These are phyloP conservation scores for Drosophila falleni DNA, from an alignment of 2,888 invertebrate species.

Conservation along the genomic window DNA sequence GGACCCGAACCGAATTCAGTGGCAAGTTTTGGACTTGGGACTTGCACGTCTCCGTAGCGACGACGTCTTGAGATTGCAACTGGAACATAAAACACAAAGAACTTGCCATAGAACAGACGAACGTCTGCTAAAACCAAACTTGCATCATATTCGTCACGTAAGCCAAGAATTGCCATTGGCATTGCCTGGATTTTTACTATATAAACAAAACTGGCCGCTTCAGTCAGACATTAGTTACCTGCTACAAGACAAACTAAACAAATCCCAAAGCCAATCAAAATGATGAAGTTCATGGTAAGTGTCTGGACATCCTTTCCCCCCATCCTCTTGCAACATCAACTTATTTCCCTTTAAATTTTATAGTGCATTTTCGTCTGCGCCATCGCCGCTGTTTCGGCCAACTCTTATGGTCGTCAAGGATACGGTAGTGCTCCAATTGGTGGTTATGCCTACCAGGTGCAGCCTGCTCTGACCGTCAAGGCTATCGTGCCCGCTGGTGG, in stretches of 20 bases:
- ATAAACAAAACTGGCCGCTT: conserved; percentile 60
- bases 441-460: conserved; percentile 69
- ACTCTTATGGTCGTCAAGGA: conserved; percentile 39
- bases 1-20: conserved; percentile 66
- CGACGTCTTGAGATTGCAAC: conserved; percentile 71
- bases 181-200: conserved; percentile 72
- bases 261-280: conserved; percentile 43
- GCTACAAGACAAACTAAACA: conserved; percentile 59
- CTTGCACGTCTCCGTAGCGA: conserved; percentile 57
- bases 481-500: conserved; percentile 58
- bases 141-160: conserved; percentile 75
- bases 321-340: conserved; percentile 8
- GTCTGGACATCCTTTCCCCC: conserved; percentile 23
- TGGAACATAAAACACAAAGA: conserved; percentile 43
- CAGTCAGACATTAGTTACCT: conserved; percentile 68
- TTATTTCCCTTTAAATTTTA: conserved; percentile 12
- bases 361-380: conserved; percentile 71
- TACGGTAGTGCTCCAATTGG: conserved; percentile 57
- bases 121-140: conserved; percentile 56
- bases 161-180: conserved; percentile 37
- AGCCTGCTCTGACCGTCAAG: conserved; percentile 68
- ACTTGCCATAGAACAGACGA: conserved; percentile 38
- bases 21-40: conserved; percentile 40
- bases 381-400: conserved; percentile 63
- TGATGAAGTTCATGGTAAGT: conserved; percentile 77